These are phyloP conservation scores for Telenomus remus DNA, from an alignment of 1,140 invertebrate species.

Conservation along the genomic window DNA sequence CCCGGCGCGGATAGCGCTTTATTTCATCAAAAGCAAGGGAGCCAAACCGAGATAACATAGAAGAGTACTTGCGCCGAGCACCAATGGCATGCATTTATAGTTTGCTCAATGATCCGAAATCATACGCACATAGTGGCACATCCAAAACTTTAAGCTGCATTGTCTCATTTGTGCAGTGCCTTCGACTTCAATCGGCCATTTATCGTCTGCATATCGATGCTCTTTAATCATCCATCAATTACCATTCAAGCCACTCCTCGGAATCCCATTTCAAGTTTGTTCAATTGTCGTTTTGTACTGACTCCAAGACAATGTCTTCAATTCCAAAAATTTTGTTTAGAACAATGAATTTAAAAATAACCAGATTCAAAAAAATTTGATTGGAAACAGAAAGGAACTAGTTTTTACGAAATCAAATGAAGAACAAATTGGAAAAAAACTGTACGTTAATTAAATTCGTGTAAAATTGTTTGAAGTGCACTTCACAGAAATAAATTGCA, in stretches of 20 bases:
- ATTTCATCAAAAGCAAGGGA: constrained; percentile 64
- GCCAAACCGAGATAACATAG: constrained; percentile 62
- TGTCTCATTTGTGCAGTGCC: constrained; percentile 20
- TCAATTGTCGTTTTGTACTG: constrained; percentile 20
- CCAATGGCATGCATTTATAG: constrained; percentile 47
- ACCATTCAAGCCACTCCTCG: constrained; percentile 3
- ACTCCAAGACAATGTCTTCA: constrained; percentile 6
- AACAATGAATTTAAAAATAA: not conserved
- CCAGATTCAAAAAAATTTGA: too few species aligned
- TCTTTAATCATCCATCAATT: constrained; percentile 38
- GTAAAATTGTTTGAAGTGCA: not conserved
- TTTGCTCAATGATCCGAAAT: constrained; percentile 56
- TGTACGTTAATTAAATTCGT: too few species aligned
- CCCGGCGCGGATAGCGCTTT: constrained; percentile 64
- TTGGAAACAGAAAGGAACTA: too few species aligned
- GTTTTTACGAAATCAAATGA: too few species aligned
- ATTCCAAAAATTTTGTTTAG: not conserved
- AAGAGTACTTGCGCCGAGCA: constrained; percentile 52
- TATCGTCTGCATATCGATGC: constrained; percentile 36
- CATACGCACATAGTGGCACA: constrained; percentile 32
- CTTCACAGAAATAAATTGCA: not conserved
- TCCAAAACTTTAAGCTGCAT: constrained; percentile 36
- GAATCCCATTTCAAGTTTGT: constrained; percentile 12
- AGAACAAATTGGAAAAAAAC: too few species aligned
- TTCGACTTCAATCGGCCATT: constrained; percentile 12